A percentile compares a stretch with the other conserved stretches of the same genome.
phyloP scores from a whole-genome alignment of 1,140 invertebrate species.

The Daktulosphaira vitifoliae region DNA sequence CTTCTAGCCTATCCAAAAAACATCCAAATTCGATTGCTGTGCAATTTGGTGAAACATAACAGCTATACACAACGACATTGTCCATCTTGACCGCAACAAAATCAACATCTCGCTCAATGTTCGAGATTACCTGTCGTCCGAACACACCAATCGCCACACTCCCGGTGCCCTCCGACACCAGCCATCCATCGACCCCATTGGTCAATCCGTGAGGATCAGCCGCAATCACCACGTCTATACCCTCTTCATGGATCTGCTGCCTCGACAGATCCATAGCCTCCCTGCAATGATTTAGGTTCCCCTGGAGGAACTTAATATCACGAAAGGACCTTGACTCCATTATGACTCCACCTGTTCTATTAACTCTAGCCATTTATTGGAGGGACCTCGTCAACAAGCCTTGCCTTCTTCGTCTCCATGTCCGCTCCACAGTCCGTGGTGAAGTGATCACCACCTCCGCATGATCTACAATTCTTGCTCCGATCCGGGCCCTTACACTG shows the following conservation, averaged over 20 bases:
- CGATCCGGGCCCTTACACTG: neutral
- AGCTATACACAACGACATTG: neutral
- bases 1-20: neutral
- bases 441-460: neutral
- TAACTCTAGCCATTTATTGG: neutral
- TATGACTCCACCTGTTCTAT: neutral
- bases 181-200: neutral
- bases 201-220: neutral
- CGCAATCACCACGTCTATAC: neutral
- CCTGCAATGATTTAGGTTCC: neutral
- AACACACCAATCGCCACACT: neutral
- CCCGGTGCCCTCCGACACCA: neutral
- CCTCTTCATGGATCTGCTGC: too few relatives aligned
- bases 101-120: neutral
- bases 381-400: neutral
- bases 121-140: accelerated
- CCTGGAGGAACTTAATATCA: neutral
- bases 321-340: neutral
- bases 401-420: neutral
- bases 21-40: neutral
- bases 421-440: neutral
- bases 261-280: neutral
- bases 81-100: neutral
- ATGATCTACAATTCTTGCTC: neutral
- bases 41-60: neutral